These are phyloP conservation scores for Drosophila trichaetosa DNA, from an alignment of 2,888 invertebrate species.

Conservation along the genomic window DNA sequence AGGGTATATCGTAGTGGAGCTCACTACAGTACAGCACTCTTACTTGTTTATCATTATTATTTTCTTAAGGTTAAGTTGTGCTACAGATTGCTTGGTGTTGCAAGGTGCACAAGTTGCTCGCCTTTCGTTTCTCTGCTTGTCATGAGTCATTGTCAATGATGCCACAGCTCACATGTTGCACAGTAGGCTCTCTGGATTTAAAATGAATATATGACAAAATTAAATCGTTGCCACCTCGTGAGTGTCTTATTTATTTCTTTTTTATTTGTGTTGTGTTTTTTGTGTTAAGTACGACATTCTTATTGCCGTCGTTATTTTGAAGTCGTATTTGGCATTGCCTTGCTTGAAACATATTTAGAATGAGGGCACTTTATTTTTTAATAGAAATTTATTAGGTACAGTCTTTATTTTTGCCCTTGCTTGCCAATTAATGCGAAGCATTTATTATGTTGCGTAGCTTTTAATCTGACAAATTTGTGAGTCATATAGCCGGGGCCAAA, in stretches of 20 bases:
- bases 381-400: constrained; percentile 57
- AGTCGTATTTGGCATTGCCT: constrained; percentile 20
- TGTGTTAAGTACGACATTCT: not conserved
- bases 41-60: not conserved
- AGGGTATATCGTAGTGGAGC: not conserved
- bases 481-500: constrained; percentile 27
- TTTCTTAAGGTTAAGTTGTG: not conserved
- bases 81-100: not conserved
- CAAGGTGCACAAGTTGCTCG: not conserved
- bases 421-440: constrained; percentile 55
- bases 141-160: constrained; percentile 27
- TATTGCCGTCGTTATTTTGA: constrained; percentile 34
- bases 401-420: constrained; percentile 46
- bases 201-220: constrained; percentile 32
- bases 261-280: constrained; percentile 1
- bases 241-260: not conserved
- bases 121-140: not conserved
- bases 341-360: constrained; percentile 10
- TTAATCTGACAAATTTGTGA: constrained; percentile 69
- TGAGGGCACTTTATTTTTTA: constrained; percentile 46
- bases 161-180: constrained; percentile 15
- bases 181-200: constrained; percentile 11
- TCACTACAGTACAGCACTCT: not conserved
- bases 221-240: constrained; percentile 17
- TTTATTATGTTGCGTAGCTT: constrained; percentile 48